Conservation (phyloP, 2,113 vertebrate genomes). For the Mola mola region DNA sequence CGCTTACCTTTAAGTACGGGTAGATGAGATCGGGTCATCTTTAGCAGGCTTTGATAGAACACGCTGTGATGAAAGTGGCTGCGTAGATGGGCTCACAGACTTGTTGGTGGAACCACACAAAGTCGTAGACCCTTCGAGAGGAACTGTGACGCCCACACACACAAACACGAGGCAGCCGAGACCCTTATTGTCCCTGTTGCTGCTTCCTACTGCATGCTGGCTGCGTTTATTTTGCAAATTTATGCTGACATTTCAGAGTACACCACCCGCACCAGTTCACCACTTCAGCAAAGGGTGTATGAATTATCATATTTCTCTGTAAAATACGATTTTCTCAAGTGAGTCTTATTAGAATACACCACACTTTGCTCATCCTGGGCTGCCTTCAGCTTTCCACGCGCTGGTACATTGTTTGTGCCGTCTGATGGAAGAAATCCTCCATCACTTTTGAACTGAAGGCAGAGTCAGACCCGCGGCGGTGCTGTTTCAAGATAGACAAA, state of each 20-base stretch:
- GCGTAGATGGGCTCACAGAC: slow-evolving; percentile 47
- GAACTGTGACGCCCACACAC: slow-evolving; percentile 48
- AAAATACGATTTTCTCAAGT: slow-evolving; percentile 83
- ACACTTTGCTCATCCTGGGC: slow-evolving; percentile 52
- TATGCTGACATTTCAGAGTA: slow-evolving; percentile 86
- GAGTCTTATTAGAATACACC: slow-evolving; percentile 74
- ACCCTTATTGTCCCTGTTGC: slow-evolving; percentile 72
- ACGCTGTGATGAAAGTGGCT: slow-evolving; percentile 32
- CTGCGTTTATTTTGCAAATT: slow-evolving; percentile 85
- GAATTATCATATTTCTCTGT: slow-evolving; percentile 82
- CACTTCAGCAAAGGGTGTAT: slow-evolving; percentile 77
- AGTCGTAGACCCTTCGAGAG: slow-evolving; percentile 36
- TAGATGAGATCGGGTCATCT: slow-evolving; percentile 60
- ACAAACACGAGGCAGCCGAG: slow-evolving; percentile 42
- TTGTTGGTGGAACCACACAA: slow-evolving; percentile 51
- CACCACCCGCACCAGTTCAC: slow-evolving; percentile 79
- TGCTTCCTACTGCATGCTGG: slow-evolving; percentile 76
- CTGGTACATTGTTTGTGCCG: slow-evolving; percentile 65
- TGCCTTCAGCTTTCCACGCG: slow-evolving; percentile 40
- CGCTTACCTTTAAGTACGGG: slow-evolving; percentile 47
- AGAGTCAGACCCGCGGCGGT: slow-evolving; percentile 38
- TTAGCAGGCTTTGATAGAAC: slow-evolving; percentile 51
- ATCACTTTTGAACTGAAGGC: slow-evolving; percentile 54
- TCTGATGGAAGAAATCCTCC: slow-evolving; percentile 62
- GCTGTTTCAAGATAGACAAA: slow-evolving; percentile 58